phyloP scores from a whole-genome alignment of 2,113 vertebrate species.

The Neotragus moschatus region DNA sequence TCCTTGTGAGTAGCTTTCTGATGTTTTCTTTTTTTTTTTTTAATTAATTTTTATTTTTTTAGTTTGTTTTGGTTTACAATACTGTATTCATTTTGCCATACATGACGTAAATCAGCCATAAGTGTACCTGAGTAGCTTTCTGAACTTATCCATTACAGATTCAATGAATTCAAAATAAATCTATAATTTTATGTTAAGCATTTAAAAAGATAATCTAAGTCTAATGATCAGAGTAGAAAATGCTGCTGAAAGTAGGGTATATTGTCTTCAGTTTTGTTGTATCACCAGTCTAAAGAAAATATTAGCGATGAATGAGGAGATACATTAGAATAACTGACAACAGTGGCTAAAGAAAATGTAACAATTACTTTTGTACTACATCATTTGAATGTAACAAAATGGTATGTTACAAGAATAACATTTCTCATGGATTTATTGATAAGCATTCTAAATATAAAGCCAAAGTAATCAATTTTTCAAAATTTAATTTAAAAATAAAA shows the following conservation, averaged over 20 bases:
- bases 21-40: too few species aligned
- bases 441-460: neutral
- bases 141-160: neutral
- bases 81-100: too few species aligned
- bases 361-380: neutral
- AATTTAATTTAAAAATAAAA: neutral
- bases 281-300: neutral
- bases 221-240: neutral
- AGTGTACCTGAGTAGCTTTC: too few species aligned
- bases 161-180: neutral
- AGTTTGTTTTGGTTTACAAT: too few species aligned
- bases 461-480: neutral
- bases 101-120: too few species aligned
- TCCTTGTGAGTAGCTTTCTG: neutral
- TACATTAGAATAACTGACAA: neutral
- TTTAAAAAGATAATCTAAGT: neutral
- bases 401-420: neutral
- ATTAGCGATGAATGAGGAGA: neutral
- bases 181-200: neutral
- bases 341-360: neutral
- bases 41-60: too few species aligned
- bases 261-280: neutral
- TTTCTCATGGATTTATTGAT: neutral
- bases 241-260: neutral
- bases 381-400: neutral